Evolutionary conservation across 2,113 vertebrate species (phyloP), one percentile per base, ranked within the genome.

Genomic region (Dipodomys ordii): DNA sequence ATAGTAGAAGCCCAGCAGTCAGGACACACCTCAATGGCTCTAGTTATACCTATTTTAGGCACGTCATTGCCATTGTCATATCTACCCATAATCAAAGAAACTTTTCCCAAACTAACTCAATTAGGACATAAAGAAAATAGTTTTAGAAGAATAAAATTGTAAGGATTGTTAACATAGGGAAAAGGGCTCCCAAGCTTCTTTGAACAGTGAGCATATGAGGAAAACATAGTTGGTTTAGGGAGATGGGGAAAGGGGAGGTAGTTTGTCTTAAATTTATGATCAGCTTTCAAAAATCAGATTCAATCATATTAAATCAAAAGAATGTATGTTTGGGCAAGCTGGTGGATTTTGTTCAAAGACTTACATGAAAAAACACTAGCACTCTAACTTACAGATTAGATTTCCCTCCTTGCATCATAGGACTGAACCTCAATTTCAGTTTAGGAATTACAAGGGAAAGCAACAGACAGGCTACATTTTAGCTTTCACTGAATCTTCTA

Each of bases 301-400:
- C 23, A 15, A 32, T n/a, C 20, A 83, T 83, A 83, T 72, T 60
- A 93, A 91, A 81, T 79, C 64, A 93, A 81, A 30, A 25, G 12
- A 93, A 23, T 85, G 2, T 60, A 57, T 60, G 19, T 22, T 82
- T 68, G 69, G 0, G 7, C 4, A 77, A 71, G 44, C 57, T 39
- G 6, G 10, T 90, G 53, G 80, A n/a, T 25, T 87, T 83, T 57
- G 60, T 28, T 92, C 62, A 35, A 10, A 46, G 53, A 39, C 12
- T 65, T 79, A 67, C 49, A 32, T 53, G 53, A 35, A 85, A 86
- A 62, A 86, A 27, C 5, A 73, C 39, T n/a, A 71, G 25, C 44
- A 83, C 9, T 65, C 73, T 53, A 67, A 83, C 20, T 82, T 86
- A 53, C 6, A 80, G 60, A 79, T 94, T 35, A 83, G 80, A 57